These are phyloP conservation scores for Cheirogaleus medius DNA, from an alignment of 2,113 vertebrate genomes.

Conservation along the genomic window DNA sequence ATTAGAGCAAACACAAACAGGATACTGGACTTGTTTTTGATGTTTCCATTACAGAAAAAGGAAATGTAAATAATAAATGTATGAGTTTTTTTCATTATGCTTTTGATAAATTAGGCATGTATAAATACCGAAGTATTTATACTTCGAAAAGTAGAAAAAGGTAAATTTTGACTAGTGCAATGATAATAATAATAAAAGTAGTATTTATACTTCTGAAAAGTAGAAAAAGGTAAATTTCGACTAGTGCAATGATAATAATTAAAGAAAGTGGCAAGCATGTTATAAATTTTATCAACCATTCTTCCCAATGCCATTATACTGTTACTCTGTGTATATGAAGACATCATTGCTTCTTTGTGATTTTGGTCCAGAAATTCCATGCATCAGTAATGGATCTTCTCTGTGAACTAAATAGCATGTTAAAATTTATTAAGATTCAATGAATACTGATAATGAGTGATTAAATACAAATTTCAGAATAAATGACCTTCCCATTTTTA, in stretches of 20 bases:
- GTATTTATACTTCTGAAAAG: no score
- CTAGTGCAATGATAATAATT: not conserved
- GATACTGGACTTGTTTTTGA: not conserved
- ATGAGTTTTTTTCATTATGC: not conserved
- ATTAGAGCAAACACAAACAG: not conserved
- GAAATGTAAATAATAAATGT: not conserved
- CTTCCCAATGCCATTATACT: fast-evolving
- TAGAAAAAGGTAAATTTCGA: not conserved
- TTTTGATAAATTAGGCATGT: not conserved
- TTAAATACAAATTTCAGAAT: not conserved
- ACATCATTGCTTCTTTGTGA: not conserved
- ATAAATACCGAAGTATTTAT: not conserved
- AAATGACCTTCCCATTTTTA: not conserved
- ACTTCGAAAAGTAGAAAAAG: not conserved
- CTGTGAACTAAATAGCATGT: not conserved
- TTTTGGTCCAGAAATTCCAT: not conserved
- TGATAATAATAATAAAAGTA: no score
- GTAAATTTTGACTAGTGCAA: not conserved
- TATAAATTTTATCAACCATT: not conserved
- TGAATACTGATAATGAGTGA: not conserved
- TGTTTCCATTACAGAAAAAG: not conserved
- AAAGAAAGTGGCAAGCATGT: not conserved
- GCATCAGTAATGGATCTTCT: not conserved
- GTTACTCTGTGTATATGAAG: not conserved
- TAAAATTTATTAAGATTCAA: not conserved